Evolutionary conservation across 2,888 invertebrate genomes (phyloP).

Genomic region (Cyclophora punctaria): DNA sequence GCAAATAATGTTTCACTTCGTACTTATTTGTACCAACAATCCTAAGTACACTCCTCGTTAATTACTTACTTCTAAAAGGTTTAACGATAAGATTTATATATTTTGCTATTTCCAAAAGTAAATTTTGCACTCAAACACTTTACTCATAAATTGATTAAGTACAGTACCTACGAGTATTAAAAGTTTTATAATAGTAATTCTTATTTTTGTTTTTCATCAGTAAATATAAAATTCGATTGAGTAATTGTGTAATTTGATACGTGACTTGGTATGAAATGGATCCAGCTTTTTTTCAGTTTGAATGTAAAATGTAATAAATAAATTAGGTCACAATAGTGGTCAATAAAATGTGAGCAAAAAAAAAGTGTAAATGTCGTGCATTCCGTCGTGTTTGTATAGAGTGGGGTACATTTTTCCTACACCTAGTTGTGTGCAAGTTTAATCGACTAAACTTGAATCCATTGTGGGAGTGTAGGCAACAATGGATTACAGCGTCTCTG

Average conservation of each 20-base stretch:
- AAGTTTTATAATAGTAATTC: no score
- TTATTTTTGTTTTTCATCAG: no score
- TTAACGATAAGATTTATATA: no score
- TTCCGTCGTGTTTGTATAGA: conserved; percentile 24
- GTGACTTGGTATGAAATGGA: no score
- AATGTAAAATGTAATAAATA: conserved; percentile 3
- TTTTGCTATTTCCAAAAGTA: no score
- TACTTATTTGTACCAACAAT: neutral
- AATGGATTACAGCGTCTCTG: conserved; percentile 42
- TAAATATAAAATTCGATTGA: no score
- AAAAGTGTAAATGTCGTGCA: conserved; percentile 34
- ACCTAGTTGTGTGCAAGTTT: conserved; percentile 45
- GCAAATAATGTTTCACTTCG: conserved; percentile 15
- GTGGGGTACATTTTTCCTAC: conserved; percentile 40
- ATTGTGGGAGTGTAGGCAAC: conserved; percentile 39
- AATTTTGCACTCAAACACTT: no score
- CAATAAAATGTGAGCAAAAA: conserved; percentile 25
- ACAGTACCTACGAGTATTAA: no score
- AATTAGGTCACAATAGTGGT: conserved; percentile 21
- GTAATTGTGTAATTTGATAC: no score
- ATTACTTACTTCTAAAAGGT: no score
- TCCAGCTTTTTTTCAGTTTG: no score
- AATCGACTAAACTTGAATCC: conserved; percentile 50
- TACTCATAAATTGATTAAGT: no score
- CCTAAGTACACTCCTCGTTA: neutral